Evolutionary conservation across 64 coral and sea anemone genomes (phyloP), one percentile per base, ranked within the genome.

Genomic region (Montipora foliosa): DNA sequence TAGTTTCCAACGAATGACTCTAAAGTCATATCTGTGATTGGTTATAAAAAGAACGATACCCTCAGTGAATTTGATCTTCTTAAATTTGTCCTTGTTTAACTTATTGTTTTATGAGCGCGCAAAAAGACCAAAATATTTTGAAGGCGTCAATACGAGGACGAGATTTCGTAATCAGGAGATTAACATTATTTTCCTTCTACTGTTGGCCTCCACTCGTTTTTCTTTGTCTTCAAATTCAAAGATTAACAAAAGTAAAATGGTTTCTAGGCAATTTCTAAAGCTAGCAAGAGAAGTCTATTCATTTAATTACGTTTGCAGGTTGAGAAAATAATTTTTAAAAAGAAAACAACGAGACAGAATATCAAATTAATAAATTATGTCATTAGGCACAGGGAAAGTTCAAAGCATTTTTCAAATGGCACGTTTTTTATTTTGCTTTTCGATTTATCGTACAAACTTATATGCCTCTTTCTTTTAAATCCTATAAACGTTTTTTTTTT

Each of bases 351-450:
- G 62, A 77, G 67, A 60, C 78, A 53, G 76, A 78, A 92, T 85
- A 85, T 92, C 49, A 57, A 55, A 93, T 93, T 70, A 93, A 93
- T 93, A 88, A 93, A 88, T 93, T 70, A 93, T 93, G 37, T 25
- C 76, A 46, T 78, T 14, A 46, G 58, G 72, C 87, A 53, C 70
- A 77, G 20, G 21, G 72, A 89, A 58, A 78, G 47, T 74, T 21
- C 92, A 88, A 75, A 93, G 37, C 91, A 75, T 88, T 88, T 37
- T 37, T 93, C 62, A 93, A 93, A 93, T 88, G 51, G 76, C 75
- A 84, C 81, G 19, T 92, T 92, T 83, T 93, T 88, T 49, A 29
- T 47, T 57, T 64, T 58, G 49, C 60, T 77, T 79, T 93, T 78
- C 61, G 7, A 66, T 92, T 92, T 68, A 84, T 92, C 82, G 68